Base-by-base conservation (phyloP, 2,888 invertebrate genomes). In the Drosophila nigricruria region DNA sequence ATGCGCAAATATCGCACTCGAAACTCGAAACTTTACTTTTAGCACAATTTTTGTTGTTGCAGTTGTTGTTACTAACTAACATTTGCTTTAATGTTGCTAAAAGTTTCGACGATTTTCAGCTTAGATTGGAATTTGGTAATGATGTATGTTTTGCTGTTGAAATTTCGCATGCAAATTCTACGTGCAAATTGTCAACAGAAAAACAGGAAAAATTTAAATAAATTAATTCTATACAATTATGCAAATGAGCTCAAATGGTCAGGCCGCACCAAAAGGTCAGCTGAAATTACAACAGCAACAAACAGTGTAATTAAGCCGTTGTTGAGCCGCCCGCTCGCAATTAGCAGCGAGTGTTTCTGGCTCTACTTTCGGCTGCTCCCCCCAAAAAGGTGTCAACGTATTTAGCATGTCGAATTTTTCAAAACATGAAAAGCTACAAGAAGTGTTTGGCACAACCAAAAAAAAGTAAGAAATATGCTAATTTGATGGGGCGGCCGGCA, bases 251-350 rank as follows among this genome's bases (percentile, higher is more conserved):
- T 32, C 67, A 70, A 66, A 71, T 72, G 52, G 61, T 27, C 63
- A 63, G 57, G 66, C 52, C 62, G 45, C 50, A 69, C 57, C 78
- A 68, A 75, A 82, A 89, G 82, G 79, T 82, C 84, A 82, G 66
- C 77, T 43, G 30, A 60, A 79, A 65, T 62, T 65, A 66, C 68
- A 75, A 58, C 50, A 54, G 32, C 47, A 74, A 43, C 53, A 60
- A 71, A 67, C 88, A 76, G 68, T 60, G 87, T 81, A 86, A 90
- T 86, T 86, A 88, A 86, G 83, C 80, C 68, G 78, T 75, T 88
- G 56, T 62, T 78, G 81, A 76, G 89, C 84, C 83, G 70, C 78
- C 79, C 79, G 57, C 82, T 81, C 65, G 88, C 84, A 84, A 84
- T 84, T 84, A 84, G 89, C 79, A 74, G 62, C 59, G 65, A 67